These are phyloP conservation scores for Chelonus insularis DNA, from an alignment of 1,140 invertebrate species.

Conservation along the genomic window DNA sequence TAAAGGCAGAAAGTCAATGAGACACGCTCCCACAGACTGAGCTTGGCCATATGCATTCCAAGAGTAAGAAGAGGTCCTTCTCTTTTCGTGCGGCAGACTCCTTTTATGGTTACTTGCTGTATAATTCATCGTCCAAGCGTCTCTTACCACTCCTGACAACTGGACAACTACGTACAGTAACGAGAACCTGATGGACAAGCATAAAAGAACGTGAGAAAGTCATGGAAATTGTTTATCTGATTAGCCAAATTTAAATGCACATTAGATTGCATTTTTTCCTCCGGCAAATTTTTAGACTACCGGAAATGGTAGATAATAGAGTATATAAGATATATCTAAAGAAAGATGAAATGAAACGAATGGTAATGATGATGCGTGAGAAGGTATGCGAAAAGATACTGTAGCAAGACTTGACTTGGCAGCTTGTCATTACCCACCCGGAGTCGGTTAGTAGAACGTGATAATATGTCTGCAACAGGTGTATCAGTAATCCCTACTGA, in stretches of 20 bases:
- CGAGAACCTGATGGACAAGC: constrained; percentile 5
- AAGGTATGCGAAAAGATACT: constrained; percentile 27
- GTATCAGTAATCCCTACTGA: constrained; percentile 15
- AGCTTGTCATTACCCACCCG: constrained; percentile 29
- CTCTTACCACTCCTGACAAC: not conserved
- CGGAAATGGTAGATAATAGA: no score
- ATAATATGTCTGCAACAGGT: constrained; percentile 35
- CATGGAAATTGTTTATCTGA: constrained; percentile 10
- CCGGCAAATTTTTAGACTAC: not conserved
- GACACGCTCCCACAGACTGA: not conserved
- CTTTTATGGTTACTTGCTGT: constrained; percentile 39
- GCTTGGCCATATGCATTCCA: constrained; percentile 19
- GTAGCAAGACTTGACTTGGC: constrained; percentile 18
- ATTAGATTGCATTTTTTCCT: not conserved
- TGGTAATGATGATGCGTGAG: constrained; percentile 23
- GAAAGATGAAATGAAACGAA: not conserved
- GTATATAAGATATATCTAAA: not conserved
- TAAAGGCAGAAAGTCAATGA: no score
- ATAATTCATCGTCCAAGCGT: constrained; percentile 38
- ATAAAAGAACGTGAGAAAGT: constrained; percentile 11
- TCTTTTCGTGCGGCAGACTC: constrained; percentile 36
- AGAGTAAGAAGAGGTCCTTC: constrained; percentile 30
- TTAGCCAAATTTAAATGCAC: not conserved
- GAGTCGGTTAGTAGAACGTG: constrained; percentile 35
- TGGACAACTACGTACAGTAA: not conserved